Base-by-base conservation (phyloP, 2,113 vertebrate genomes). In the Dipodomys merriami region DNA sequence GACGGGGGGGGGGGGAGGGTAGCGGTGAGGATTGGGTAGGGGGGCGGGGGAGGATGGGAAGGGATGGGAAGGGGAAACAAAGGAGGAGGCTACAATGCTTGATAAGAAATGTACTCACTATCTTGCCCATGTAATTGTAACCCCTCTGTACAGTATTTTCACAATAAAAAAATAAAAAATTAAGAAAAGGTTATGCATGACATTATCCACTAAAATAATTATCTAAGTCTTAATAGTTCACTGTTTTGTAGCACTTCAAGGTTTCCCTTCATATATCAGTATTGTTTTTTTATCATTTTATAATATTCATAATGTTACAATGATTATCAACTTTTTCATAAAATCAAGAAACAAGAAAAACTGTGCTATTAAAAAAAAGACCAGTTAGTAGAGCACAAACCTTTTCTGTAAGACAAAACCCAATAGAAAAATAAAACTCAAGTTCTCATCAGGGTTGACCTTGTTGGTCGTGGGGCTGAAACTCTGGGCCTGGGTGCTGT, bases 141-240 rank as follows among this genome's bases (percentile, higher is more conserved):
- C n/a, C n/a, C n/a, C n/a, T n/a, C n/a, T n/a, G n/a, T n/a, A n/a
- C n/a, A n/a, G n/a, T n/a, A n/a, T n/a, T n/a, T n/a, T n/a, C n/a
- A n/a, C n/a, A n/a, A n/a, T n/a, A n/a, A n/a, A n/a, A n/a, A n/a
- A n/a, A n/a, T n/a, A n/a, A n/a, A n/a, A n/a, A n/a, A n/a, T n/a
- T n/a, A n/a, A n/a, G n/a, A 95, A 95, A 96, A 94, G 15, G 53
- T 96, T 97, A 96, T 88, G 95, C 96, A 93, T 39, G 95, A 95
- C 84, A 95, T 0, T 93, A 83, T 53, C 88, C 69, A 84, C 68
- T 77, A 93, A 90, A 57, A 91, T 77, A 93, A 96, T 95, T 91
- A 69, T 8, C 1, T 10, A 44, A 29, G 73, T 92, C 95, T 77
- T 88, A 12, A 49, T 49, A 71, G 95, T 18, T 57, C 53, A 57